Evolutionary conservation across 2,888 invertebrate species (phyloP).

Genomic region (Cenopis cana): DNA sequence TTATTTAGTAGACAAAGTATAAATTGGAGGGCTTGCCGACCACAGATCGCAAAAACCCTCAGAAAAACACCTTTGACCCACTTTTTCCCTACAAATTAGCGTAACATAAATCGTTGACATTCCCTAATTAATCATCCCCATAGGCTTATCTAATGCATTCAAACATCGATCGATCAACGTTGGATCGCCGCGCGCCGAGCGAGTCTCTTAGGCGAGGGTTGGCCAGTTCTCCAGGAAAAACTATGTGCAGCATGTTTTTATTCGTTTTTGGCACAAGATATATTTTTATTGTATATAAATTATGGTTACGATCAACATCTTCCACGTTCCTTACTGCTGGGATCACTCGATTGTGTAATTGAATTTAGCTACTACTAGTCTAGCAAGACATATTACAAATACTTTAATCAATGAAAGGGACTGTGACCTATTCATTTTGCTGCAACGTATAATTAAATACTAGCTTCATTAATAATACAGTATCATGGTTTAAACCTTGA

Average conservation of each 20-base stretch:
- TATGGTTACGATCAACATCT: too few species aligned
- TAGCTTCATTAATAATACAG: background rate
- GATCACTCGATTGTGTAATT: too few species aligned
- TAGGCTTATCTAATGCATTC: conserved; percentile 37
- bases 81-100: conserved; percentile 9
- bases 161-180: conserved; percentile 28
- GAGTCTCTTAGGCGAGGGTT: background rate
- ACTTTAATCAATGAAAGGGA: too few species aligned
- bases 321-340: too few species aligned
- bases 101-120: conserved; percentile 28
- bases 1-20: too few species aligned
- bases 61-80: conserved; percentile 18
- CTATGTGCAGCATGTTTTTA: background rate
- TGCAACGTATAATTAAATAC: too few species aligned
- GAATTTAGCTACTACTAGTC: too few species aligned
- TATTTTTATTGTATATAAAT: too few species aligned
- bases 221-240: background rate
- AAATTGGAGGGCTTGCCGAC: background rate
- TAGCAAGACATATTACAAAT: too few species aligned
- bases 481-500: background rate
- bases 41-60: background rate
- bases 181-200: background rate
- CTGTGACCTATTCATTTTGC: too few species aligned
- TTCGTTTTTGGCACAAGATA: background rate
- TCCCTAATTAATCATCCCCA: conserved; percentile 32